Percentiles rank a stretch among this genome's conserved stretches.
Conservation (phyloP, 2,113 vertebrate genomes). For the Poeciliopsis retropinna region DNA sequence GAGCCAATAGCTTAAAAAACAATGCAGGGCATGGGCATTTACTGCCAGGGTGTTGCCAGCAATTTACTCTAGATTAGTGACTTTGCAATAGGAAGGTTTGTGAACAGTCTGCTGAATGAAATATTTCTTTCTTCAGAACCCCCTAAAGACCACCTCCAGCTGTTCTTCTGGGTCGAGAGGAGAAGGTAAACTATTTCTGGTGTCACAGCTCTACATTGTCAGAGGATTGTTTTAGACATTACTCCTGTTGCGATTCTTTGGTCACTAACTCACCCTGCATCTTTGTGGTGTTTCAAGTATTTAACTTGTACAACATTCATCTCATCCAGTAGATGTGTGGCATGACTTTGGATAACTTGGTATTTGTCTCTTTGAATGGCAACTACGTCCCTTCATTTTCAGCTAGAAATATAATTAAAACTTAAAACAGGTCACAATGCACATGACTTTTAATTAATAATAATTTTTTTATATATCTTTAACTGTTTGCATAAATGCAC, state of each 20-base stretch:
- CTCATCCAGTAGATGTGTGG: background rate
- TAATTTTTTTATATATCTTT: background rate
- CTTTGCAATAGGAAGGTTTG: constrained; percentile 7
- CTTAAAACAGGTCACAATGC: background rate
- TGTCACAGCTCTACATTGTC: background rate
- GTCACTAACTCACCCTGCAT: background rate
- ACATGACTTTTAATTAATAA: background rate
- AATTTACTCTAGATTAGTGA: constrained; percentile 16
- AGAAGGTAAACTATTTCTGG: constrained; percentile 53
- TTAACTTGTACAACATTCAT: background rate
- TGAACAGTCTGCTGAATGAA: constrained; percentile 14
- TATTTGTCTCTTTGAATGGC: background rate
- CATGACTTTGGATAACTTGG: background rate
- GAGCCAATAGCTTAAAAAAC: constrained; percentile 67
- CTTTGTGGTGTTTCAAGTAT: background rate
- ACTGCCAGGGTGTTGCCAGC: constrained; percentile 45
- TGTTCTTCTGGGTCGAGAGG: constrained; percentile 38
- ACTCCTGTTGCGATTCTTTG: background rate
- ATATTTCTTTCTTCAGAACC: constrained; percentile 41
- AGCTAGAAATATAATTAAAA: background rate
- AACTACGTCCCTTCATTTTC: background rate
- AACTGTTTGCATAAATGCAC: background rate
- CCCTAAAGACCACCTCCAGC: constrained; percentile 31
- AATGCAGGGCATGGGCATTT: constrained; percentile 61
- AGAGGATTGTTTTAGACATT: background rate